Percentiles rank a stretch among this genome's conserved stretches.
Conservation (phyloP, 2,888 invertebrate species). For the Andrena flavipes region DNA sequence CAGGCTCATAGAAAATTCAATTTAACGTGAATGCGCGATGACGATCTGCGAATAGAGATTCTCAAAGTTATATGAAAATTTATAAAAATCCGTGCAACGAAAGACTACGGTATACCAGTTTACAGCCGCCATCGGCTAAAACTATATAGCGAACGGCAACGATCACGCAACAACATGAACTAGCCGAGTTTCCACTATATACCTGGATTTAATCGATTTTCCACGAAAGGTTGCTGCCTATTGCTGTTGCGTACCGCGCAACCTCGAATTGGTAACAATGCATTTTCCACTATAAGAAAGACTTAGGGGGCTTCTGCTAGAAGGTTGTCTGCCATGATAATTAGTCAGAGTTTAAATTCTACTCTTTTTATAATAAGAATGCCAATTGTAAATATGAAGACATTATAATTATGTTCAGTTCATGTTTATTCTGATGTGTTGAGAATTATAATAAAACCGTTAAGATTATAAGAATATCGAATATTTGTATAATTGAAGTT, state of each 20-base stretch:
- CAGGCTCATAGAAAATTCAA: slow-evolving; percentile 75
- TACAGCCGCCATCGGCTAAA: slow-evolving; percentile 81
- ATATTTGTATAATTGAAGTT: too few species aligned
- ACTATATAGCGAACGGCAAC: slow-evolving; percentile 67
- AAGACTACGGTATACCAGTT: slow-evolving; percentile 76
- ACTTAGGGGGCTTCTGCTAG: too few species aligned
- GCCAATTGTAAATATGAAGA: too few species aligned
- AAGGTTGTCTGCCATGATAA: too few species aligned
- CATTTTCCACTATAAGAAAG: too few species aligned
- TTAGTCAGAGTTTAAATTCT: too few species aligned
- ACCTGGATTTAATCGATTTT: slow-evolving; percentile 81
- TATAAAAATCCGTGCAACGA: slow-evolving; percentile 52
- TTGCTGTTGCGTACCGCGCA: background rate
- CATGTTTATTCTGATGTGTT: too few species aligned
- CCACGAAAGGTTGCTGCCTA: slow-evolving; percentile 61
- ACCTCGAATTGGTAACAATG: too few species aligned
- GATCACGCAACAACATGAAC: slow-evolving; percentile 77
- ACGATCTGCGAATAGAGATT: slow-evolving; percentile 33
- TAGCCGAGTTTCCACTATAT: slow-evolving; percentile 73
- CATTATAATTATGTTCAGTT: too few species aligned
- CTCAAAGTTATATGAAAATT: slow-evolving; percentile 31
- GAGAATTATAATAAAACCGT: too few species aligned
- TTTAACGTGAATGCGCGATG: slow-evolving; percentile 51
- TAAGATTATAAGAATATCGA: too few species aligned
- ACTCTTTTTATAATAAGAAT: too few species aligned